Base-by-base conservation (phyloP, 53 echinoderm and acorn worm species). In the Antedon mediterranea region DNA sequence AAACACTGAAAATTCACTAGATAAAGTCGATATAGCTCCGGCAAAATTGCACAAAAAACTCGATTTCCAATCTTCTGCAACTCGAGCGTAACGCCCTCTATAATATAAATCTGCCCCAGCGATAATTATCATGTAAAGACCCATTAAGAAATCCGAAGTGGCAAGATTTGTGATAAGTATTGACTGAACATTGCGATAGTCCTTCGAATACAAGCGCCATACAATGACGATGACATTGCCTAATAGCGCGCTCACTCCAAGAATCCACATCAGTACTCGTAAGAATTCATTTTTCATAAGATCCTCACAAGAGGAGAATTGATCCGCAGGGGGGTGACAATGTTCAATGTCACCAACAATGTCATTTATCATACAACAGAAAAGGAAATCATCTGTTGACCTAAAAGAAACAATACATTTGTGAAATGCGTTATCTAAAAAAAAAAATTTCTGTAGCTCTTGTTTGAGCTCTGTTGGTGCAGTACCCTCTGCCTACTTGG, bases 141-240 rank as follows among this genome's bases (percentile, higher is more conserved):
- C 95, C 95, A 95, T 95, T 34, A 91, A 71, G 28, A 92, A 83
- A n/a, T 95, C 95, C 27, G 91, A 86, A 31, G 90, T 76, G 29
- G 91, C 91, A 29, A 95, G 89, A 34, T 95, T 95, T 0, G 85
- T 83, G 76, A 95, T 95, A 18, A 95, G 89, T 37, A 92, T 89
- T 0, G 95, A 89, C 78, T 95, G 95, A 20, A 95, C 92, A 20
- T 86, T 94, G 34, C 89, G 79, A 78, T 73, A 79, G 74, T 73
- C 74, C 3, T 73, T 73, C 0, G 6, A 13, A 20, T 13, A 13
- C 0, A 73, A 0, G 0, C 95, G 77, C 95, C 95, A 92, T 0
- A 88, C 72, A 43, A 95, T 84, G 29, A 95, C 95, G 37, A 95
- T 89, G 14, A 83, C 81, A 74, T 95, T 95, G 30, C 95, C 95